A percentile compares a stretch with the other conserved stretches of the same genome.
Conservation (phyloP, 2,888 invertebrate genomes). For the Callinectes sapidus region DNA sequence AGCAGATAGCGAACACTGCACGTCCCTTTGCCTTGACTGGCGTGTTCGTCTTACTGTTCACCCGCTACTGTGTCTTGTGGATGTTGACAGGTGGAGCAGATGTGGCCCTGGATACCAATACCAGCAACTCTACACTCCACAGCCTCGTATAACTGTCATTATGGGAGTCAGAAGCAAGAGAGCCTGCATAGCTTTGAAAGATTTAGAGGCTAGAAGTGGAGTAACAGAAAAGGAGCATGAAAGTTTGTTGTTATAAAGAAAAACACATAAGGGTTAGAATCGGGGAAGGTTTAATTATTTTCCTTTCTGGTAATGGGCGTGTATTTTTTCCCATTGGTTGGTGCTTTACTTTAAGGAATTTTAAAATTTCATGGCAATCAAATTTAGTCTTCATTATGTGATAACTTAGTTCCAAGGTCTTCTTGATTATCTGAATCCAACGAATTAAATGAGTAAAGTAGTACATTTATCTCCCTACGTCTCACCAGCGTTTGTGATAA, state of each 20-base stretch:
- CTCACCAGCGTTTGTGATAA: not conserved
- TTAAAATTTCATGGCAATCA: not conserved
- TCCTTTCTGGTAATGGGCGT: not conserved
- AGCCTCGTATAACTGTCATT: not conserved
- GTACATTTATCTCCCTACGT: not conserved
- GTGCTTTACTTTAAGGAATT: not conserved
- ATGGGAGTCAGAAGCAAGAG: not conserved
- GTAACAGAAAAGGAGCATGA: not conserved
- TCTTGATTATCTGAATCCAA: not conserved
- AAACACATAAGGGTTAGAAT: not conserved
- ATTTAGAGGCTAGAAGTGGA: not conserved
- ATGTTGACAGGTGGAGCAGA: not conserved
- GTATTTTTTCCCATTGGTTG: not conserved
- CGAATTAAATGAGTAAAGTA: not conserved
- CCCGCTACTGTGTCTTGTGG: not conserved
- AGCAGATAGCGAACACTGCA: not conserved
- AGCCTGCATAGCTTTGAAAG: not conserved
- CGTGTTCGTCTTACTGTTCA: not conserved
- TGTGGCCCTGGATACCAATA: not conserved
- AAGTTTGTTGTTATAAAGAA: not conserved
- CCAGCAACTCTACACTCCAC: not conserved
- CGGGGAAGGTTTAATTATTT: not conserved
- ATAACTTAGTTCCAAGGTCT: not conserved
- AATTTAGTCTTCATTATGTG: not conserved
- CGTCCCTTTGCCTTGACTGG: not conserved